Conservation (phyloP, 2,888 invertebrate species). For the Bruchidius siliquastri region DNA sequence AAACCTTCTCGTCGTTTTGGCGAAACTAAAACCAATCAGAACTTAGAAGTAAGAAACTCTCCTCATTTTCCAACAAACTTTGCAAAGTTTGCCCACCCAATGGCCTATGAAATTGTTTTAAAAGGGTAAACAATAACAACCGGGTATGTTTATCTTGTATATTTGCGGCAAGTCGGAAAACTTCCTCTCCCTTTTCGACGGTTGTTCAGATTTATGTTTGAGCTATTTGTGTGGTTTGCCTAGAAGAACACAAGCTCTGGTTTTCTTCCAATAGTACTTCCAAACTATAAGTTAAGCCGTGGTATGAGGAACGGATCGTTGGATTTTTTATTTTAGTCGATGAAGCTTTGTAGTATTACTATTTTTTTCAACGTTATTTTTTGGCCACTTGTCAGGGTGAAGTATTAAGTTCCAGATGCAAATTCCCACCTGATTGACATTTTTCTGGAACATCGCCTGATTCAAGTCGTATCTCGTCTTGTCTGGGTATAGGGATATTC, state of each 20-base stretch:
- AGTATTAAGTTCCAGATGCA: no score
- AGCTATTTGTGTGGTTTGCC: not conserved
- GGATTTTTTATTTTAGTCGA: no score
- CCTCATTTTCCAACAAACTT: not conserved
- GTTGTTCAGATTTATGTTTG: not conserved
- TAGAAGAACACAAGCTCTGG: not conserved
- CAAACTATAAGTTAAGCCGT: no score
- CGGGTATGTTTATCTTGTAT: not conserved
- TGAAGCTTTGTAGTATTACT: no score
- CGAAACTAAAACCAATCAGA: not conserved
- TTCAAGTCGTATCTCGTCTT: no score
- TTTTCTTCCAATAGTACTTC: not conserved
- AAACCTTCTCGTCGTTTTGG: not conserved
- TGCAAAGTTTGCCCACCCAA: not conserved
- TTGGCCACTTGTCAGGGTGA: no score
- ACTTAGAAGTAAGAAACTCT: not conserved
- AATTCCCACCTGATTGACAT: no score
- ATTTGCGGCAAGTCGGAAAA: not conserved
- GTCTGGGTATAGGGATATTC: no score
- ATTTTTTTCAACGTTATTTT: no score
- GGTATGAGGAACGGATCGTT: no score
- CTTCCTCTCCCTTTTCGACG: not conserved
- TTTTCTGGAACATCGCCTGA: no score
- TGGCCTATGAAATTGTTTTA: not conserved
- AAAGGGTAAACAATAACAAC: not conserved